Evolutionary conservation across 2,888 invertebrate species (phyloP), one percentile per base, ranked within the genome.

Genomic region (Bruchidius siliquastri): DNA sequence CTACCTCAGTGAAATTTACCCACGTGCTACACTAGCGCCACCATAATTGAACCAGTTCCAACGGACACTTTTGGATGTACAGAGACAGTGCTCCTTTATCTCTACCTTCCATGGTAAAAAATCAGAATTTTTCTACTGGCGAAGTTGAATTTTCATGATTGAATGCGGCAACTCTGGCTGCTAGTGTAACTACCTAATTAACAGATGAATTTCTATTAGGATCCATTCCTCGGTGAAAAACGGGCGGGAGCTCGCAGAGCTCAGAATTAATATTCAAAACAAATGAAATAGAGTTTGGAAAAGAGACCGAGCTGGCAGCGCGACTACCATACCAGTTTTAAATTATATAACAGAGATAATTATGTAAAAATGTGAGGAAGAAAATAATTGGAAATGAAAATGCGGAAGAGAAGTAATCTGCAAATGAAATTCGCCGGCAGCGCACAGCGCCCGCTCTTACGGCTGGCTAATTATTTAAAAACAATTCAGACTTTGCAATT

Each of bases 381-480:
- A 76, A 77, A 76, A 77, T 77, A 77, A 77, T 75, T 77, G 71
- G 72, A 69, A 76, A 76, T 71, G 77, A 75, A 75, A 76, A 76
- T 75, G 70, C 75, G 76, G 76, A 75, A 74, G 75, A 76, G 76
- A 74, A 75, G 75, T 77, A 78, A 78, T 78, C 75, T 76, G 75
- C 78, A 78, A 78, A 76, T 74, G 76, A 76, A 78, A 78, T 78
- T 78, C 49, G 49, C 49, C 49, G 49, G 49, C 49, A 49, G 72
- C 72, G 69, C 71, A 73, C 78, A 76, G 76, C 77, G 76, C 75
- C 74, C 75, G 75, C 75, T 75, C 75, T 74, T 75, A 80, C 80
- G 81, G 79, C 80, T 81, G 78, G 77, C 77, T 81, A 82, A 82
- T 83, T 81, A 82, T 81, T 83, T 82, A 82, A 81, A 81, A 82